Base-by-base conservation (phyloP, 2,888 invertebrate species). In the Nymphalis c-album region DNA sequence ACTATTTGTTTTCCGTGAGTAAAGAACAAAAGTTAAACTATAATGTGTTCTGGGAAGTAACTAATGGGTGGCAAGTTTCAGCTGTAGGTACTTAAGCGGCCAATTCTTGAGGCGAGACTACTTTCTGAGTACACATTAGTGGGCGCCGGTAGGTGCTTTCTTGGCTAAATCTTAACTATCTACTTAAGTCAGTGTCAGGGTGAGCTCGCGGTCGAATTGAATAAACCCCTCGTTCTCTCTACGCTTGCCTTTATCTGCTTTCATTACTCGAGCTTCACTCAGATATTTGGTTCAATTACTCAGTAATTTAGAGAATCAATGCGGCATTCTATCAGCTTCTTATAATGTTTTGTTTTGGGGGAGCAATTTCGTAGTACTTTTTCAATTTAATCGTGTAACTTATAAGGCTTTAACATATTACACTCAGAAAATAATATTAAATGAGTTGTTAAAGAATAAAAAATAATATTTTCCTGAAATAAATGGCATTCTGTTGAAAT, bases 121-220 rank as follows among this genome's bases (percentile, higher is more conserved):
- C 88, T 90, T 88, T 89, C 86, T 78, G 85, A 88, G 90, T 84
- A 88, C 85, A 88, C 90, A 90, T 91, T 90, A 90, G 87, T 80
- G 86, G 81, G 80, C 79, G 83, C 79, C 78, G 77, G 75, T 79
- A 80, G 83, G 80, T 81, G 80, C 82, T 86, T 85, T 82, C 84
- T 83, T 81, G 83, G 81, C 85, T 84, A 87, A 86, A 88, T 86
- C 90, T 87, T 85, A 88, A 89, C 90, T 90, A 90, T 89, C 85
- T 86, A 89, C 88, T 89, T 87, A 87, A 86, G 85, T 82, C 86
- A 84, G 82, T 86, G 86, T 85, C 86, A 86, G 85, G 81, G 79
- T 78, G 80, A 81, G 81, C 84, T 85, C 81, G 78, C 78, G 80
- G 82, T 83, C 76, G 85, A 87, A 89, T 89, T 86, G 85, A 88